phyloP scores from a whole-genome alignment of 2,113 vertebrate species.

The Acanthisitta chloris region DNA sequence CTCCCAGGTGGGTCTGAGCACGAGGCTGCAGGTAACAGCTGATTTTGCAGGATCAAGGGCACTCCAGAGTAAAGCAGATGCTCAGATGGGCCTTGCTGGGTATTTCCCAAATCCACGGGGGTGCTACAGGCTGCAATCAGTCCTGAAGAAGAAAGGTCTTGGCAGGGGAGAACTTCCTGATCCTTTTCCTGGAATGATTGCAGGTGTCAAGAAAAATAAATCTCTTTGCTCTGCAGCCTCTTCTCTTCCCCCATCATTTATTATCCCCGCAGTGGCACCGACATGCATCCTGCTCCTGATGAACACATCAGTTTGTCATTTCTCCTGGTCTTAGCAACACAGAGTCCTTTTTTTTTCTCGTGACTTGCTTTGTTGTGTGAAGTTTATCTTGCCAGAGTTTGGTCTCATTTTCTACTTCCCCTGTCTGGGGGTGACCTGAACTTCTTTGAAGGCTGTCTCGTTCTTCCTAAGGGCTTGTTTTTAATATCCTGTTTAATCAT shows the following conservation, averaged over 20 bases:
- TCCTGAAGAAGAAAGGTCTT: neutral
- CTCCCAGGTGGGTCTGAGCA: neutral
- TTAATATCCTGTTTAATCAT: slow-evolving; percentile 50
- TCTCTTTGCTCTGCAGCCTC: neutral
- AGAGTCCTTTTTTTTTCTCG: neutral
- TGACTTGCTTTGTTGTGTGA: neutral
- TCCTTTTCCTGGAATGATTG: neutral
- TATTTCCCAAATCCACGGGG: neutral
- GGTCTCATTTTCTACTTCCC: slow-evolving; percentile 7
- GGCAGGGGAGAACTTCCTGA: neutral
- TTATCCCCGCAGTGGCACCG: neutral
- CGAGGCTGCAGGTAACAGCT: neutral
- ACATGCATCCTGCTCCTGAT: neutral
- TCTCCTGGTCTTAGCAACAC: neutral
- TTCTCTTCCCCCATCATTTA: neutral
- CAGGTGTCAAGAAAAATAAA: slow-evolving; percentile 3
- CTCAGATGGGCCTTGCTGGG: neutral
- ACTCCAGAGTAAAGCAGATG: accelerated
- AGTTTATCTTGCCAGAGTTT: slow-evolving; percentile 32
- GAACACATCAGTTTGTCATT: slow-evolving; percentile 8
- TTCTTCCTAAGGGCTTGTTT: slow-evolving; percentile 11
- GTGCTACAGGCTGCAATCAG: neutral
- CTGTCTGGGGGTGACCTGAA: neutral
- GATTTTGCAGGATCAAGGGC: neutral
- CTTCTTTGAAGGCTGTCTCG: neutral